A percentile compares a stretch with the other conserved stretches of the same genome.
phyloP scores from a whole-genome alignment of 2,888 invertebrate genomes.

The Sinhomidia bicolor region DNA sequence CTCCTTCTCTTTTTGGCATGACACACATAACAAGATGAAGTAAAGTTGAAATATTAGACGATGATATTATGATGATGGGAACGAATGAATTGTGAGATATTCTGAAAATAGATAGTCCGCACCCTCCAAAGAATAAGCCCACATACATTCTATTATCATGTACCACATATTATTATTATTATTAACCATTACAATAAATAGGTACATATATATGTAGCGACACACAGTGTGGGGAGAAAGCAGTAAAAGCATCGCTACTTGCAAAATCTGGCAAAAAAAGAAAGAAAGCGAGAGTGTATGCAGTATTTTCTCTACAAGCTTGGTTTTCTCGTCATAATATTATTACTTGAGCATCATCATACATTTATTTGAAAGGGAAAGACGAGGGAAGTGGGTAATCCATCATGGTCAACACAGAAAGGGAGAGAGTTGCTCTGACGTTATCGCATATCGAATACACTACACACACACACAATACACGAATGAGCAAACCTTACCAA shows the following conservation, averaged over 20 bases:
- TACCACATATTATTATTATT: too few species aligned
- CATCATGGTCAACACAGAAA: constrained; percentile 79
- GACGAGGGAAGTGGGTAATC: constrained; percentile 78
- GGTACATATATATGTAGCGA: too few species aligned
- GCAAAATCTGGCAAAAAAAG: constrained; percentile 15
- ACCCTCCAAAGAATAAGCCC: background rate
- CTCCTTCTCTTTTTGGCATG: constrained; percentile 14
- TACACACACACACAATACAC: background rate
- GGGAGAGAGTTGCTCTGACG: constrained; percentile 74
- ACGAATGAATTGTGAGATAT: constrained; percentile 60
- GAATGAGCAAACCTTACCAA: constrained; percentile 19
- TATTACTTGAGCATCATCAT: constrained; percentile 63
- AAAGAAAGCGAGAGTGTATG: constrained; percentile 15
- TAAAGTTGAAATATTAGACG: constrained; percentile 53
- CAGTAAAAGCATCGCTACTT: background rate
- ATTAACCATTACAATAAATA: too few species aligned
- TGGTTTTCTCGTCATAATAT: constrained; percentile 40
- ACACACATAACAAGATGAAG: constrained; percentile 43
- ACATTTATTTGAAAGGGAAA: constrained; percentile 66
- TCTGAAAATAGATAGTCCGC: background rate
- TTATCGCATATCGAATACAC: constrained; percentile 73
- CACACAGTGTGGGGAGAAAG: too few species aligned
- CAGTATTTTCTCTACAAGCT: background rate
- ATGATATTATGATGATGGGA: constrained; percentile 52
- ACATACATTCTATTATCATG: background rate